Evolutionary conservation across 64 coral and sea anemone genomes (phyloP).

Genomic region (Cladopsammia gracilis): DNA sequence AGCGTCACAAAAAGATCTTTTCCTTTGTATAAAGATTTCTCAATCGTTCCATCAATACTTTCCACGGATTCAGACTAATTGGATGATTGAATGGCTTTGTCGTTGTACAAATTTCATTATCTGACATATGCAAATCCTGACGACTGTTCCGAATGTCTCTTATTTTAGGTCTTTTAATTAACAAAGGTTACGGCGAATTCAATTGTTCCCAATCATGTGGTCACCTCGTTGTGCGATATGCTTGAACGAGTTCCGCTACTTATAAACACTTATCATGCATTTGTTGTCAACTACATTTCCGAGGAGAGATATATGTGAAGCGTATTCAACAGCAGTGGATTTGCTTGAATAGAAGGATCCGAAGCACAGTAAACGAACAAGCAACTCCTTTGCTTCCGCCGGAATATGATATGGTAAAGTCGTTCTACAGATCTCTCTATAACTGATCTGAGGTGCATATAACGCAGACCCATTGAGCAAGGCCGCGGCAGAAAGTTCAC

Average conservation of each 20-base stretch:
- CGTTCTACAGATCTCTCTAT: too few relatives aligned
- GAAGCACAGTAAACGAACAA: too few relatives aligned
- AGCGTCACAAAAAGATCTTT: not conserved
- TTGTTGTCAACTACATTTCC: not conserved
- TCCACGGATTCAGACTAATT: not conserved
- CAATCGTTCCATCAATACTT: not conserved
- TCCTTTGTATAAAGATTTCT: not conserved
- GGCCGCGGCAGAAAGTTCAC: too few relatives aligned
- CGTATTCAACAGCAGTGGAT: not conserved
- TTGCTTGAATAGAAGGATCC: not conserved
- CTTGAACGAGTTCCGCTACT: not conserved
- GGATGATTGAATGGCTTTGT: not conserved
- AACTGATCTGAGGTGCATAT: too few relatives aligned
- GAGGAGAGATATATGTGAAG: not conserved
- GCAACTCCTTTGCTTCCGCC: too few relatives aligned
- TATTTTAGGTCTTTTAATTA: not conserved
- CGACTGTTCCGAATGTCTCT: not conserved
- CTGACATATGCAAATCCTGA: conserved; percentile 34
- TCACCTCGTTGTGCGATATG: too few relatives aligned
- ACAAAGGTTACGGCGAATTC: not conserved
- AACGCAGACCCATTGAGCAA: too few relatives aligned
- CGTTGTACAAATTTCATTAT: not conserved
- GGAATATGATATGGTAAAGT: too few relatives aligned
- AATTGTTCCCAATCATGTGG: not conserved
- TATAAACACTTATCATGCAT: not conserved